Conservation (phyloP, 2,797 vertebrate species). For the Alfaro cultratus region DNA sequence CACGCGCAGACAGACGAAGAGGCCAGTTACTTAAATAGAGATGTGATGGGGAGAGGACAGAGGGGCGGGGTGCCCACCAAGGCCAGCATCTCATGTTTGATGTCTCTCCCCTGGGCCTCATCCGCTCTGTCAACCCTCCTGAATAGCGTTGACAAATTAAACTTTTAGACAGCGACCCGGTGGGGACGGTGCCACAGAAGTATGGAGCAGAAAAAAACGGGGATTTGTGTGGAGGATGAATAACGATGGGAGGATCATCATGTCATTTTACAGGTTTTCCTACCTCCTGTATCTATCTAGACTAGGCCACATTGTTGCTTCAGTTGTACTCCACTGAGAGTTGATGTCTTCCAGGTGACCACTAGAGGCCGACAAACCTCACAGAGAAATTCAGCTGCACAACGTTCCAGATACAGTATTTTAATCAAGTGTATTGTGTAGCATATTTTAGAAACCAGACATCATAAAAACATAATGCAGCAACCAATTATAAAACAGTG, state of each 20-base stretch:
- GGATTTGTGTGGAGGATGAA: slow-evolving; percentile 70
- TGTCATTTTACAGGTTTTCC: slow-evolving; percentile 21
- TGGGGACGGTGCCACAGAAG: slow-evolving; percentile 68
- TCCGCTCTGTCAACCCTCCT: slow-evolving; percentile 65
- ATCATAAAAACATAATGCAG: no score
- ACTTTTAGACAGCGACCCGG: slow-evolving; percentile 68
- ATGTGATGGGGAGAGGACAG: slow-evolving; percentile 35
- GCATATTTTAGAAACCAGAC: no score
- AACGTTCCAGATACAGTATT: not conserved
- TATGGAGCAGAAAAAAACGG: slow-evolving; percentile 70
- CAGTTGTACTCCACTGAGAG: not conserved
- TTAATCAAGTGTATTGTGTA: not conserved
- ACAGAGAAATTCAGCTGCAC: not conserved
- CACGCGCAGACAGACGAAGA: slow-evolving; percentile 74
- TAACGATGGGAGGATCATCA: slow-evolving; percentile 44
- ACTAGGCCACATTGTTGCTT: not conserved
- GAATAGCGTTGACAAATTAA: slow-evolving; percentile 76
- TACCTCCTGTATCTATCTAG: not conserved
- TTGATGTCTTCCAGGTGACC: slow-evolving; percentile 59
- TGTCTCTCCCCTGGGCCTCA: slow-evolving; percentile 76
- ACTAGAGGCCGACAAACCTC: slow-evolving; percentile 81
- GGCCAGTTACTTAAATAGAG: slow-evolving; percentile 73
- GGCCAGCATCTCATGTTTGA: slow-evolving; percentile 77
- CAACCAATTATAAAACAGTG: no score
- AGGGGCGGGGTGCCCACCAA: slow-evolving; percentile 40